Base-by-base conservation (phyloP, 2,888 invertebrate species). In the Machimus atricapillus region DNA sequence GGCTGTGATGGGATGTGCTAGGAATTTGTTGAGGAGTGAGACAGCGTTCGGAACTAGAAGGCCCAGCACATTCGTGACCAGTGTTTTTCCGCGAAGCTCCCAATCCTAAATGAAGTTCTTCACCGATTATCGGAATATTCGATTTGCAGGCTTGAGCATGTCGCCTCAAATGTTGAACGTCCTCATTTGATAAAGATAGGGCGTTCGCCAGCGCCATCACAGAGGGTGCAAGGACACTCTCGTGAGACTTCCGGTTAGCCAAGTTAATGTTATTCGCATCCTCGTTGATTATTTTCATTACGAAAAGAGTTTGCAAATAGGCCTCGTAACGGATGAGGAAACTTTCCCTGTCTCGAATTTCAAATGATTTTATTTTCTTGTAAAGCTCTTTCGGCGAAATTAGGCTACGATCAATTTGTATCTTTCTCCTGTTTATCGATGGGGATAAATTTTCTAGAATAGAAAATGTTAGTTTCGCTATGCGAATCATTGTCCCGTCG, bases 301-400 rank as follows among this genome's bases (percentile, higher is more conserved):
- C 78, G 31, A 87, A 87, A 40, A 88, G 52, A 19, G 88, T 83
- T 86, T 86, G 87, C 56, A 92, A 89, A 89, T 91, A 92, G 34
- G 90, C 88, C 46, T 92, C 91, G 89, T 92, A 92, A 90, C 91
- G 91, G 34, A 88, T 87, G 43, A 92, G 86, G 77, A 92, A 92
- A 79, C 90, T 90, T 87, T 92, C 91, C 2, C 92, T 90, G 76
- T 92, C 91, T 16, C 91, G 91, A 91, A 76, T 90, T 90, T 66
- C 90, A 89, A 88, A 91, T 89, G 81, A 91, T 91, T 91, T 92
- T 23, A 92, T 91, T 88, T 91, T 91, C 19, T 91, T 90, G 89
- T 91, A 92, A 46, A 92, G 91, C 86, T 92, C 92, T 74, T 92
- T 92, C 5, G 92, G 91, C 8, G 93, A 91, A 87, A 92, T 91